Conservation (phyloP, 2,888 invertebrate genomes). For the Nomada fabriciana region DNA sequence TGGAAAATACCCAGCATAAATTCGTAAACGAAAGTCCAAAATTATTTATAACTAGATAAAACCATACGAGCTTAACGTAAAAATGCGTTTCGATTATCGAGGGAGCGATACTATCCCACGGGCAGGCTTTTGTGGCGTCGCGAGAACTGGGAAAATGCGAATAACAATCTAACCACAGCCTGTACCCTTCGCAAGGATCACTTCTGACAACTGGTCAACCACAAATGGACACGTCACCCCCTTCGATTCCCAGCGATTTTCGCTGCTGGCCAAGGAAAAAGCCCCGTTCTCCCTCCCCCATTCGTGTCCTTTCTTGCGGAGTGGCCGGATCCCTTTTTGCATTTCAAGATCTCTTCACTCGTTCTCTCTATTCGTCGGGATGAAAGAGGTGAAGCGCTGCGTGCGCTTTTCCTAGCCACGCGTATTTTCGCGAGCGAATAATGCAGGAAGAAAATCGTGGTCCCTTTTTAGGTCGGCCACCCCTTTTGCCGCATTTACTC, state of each 20-base stretch:
- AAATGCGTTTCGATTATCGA: background rate
- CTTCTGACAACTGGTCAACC: conserved; percentile 81
- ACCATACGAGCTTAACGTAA: too few relatives aligned
- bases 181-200: conserved; percentile 46
- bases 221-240: conserved; percentile 84
- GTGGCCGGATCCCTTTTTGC: conserved; percentile 74
- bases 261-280: conserved; percentile 65
- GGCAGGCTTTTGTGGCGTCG: conserved; percentile 38
- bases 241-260: conserved; percentile 80
- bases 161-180: conserved; percentile 54
- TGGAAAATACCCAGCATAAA: too few relatives aligned
- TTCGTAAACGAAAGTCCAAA: too few relatives aligned
- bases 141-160: conserved; percentile 58
- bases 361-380: conserved; percentile 68
- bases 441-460: conserved; percentile 52
- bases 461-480: conserved; percentile 61
- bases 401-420: conserved; percentile 73
- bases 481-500: conserved; percentile 44
- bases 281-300: conserved; percentile 39
- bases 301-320: conserved; percentile 73
- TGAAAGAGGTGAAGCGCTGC: conserved; percentile 79
- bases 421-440: conserved; percentile 71
- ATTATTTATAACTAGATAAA: too few relatives aligned
- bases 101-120: conserved; percentile 15
- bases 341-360: conserved; percentile 71